Evolutionary conservation across 92 coral and sea anemone species (phyloP).

Genomic region (Zoanthus sansibaricus): DNA sequence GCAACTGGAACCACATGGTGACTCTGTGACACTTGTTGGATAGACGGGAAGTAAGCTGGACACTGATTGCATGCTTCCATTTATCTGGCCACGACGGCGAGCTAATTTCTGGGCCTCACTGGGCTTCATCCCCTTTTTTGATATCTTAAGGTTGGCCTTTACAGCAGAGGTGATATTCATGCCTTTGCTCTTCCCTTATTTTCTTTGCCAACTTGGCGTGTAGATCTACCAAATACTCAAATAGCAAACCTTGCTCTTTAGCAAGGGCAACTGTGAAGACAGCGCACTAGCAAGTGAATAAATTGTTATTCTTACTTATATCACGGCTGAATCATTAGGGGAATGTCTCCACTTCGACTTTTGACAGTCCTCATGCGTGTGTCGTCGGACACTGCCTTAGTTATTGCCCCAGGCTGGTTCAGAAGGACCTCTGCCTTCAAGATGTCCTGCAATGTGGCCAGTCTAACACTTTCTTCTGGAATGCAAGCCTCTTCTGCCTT

Average conservation of each 20-base stretch:
- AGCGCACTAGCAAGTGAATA: conserved; percentile 46
- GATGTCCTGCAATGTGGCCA: conserved; percentile 39
- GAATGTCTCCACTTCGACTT: conserved; percentile 46
- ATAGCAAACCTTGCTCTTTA: not conserved
- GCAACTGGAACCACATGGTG: too few species aligned
- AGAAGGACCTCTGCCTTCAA: conserved; percentile 56
- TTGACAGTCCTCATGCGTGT: conserved; percentile 52
- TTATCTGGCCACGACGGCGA: too few species aligned
- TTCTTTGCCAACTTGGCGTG: not conserved
- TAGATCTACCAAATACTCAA: not conserved
- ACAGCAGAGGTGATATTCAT: not conserved
- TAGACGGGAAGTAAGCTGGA: too few species aligned
- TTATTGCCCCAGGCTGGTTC: conserved; percentile 56
- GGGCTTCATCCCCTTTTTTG: too few species aligned
- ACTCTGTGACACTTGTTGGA: too few species aligned
- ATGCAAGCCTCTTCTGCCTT: conserved; percentile 55
- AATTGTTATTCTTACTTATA: conserved; percentile 3
- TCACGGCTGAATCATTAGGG: conserved; percentile 47
- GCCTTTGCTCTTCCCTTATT: not conserved
- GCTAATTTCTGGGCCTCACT: too few species aligned
- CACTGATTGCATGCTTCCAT: too few species aligned
- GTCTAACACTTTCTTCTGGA: conserved; percentile 48
- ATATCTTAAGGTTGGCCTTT: not conserved
- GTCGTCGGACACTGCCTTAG: conserved; percentile 55
- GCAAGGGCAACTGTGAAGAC: conserved; percentile 15